Evolutionary conservation across 2,888 invertebrate species (phyloP), one percentile per base, ranked within the genome.

Genomic region (Abscondita cerata): DNA sequence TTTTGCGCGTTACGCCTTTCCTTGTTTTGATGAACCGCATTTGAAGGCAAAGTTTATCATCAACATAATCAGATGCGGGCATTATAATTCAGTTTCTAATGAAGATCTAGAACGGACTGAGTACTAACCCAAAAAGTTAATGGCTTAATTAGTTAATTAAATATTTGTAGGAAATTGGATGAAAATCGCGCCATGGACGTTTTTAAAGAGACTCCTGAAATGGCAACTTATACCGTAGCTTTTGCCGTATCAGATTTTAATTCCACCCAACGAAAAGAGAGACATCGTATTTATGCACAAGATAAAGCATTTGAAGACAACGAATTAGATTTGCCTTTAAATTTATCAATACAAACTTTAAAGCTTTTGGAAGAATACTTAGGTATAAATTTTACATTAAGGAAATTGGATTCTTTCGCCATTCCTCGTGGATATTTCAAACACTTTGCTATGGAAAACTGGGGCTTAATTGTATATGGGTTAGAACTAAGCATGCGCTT

Each of bases 391-490:
- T 87, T 86, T 70, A 36, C 34, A 0, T 40, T 64, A 2, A 79
- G 50, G 5, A 93, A 94, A 78, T 82, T 92, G 74, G 91, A 92
- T 71, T 87, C 92, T 65, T 90, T 91, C 1, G 93, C 93, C 0
- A 86, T 96, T 6, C 92, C 94, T 0, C 91, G 94, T 71, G 52
- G 47, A 9, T 67, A 67, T 13, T 94, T 95, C 73, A 84, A 87
- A 25, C 89, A 91, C 65, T 91, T 91, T 16, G 95, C 95, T 34
- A 96, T 96, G 95, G 95, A 96, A 76, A 96, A 96, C 76, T 96
- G 95, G 95, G 96, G 96, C 5, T 80, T 96, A 41, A 89, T 93
- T 31, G 91, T 92, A 1, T 94, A 90, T 81, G 85, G 85, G 88
- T 64, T 59, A 63, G 12, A 34, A 2, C 13, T n/a, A 18, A 46